Base-by-base conservation (phyloP, 1,140 invertebrate species). In the Condylostylus longicornis region DNA sequence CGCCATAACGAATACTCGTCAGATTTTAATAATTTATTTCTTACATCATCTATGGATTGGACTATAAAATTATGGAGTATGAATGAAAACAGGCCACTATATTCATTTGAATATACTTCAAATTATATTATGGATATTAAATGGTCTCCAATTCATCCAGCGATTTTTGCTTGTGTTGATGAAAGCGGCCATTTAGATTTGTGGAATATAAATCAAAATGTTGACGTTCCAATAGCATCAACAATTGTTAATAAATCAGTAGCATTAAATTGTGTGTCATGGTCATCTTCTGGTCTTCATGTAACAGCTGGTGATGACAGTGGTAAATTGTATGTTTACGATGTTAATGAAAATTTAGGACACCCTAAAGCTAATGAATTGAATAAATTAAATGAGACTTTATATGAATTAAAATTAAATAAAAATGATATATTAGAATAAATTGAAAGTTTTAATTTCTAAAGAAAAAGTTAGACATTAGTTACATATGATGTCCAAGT, bases 31-130 rank as follows among this genome's bases (percentile, higher is more conserved):
- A 85, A 94, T 56, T 72, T 94, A 30, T 95, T 91, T 65, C 68
- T 97, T 7, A 91, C 88, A 4, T 85, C 87, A 9, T 93, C 88
- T 21, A 81, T 94, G 53, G 91, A 96, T 63, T 96, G 90, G 90
- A 93, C 87, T 19, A 78, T 95, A 27, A 95, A 95, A 61, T 65
- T 96, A 3, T 96, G 91, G 90, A 91, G 82, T 58, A 66, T 83
- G 12, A 93, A 91, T 71, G 84, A 93, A 58, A 81, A 73, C 42
- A 87, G 86, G 52, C 79, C 84, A 18, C 63, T 95, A 18, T 87
- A 94, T 59, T 90, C 87, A 12, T 95, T 96, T 67, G 89, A 95
- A 59, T 85, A 95, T 59, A 91, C 88, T 61, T 79, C 80, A 31
- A 88, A 95, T 63, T 96, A 95, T 62, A 82, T 97, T 21, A 79